Base-by-base conservation (phyloP, 2,797 vertebrate species). In the Tokudaia muenninki region DNA sequence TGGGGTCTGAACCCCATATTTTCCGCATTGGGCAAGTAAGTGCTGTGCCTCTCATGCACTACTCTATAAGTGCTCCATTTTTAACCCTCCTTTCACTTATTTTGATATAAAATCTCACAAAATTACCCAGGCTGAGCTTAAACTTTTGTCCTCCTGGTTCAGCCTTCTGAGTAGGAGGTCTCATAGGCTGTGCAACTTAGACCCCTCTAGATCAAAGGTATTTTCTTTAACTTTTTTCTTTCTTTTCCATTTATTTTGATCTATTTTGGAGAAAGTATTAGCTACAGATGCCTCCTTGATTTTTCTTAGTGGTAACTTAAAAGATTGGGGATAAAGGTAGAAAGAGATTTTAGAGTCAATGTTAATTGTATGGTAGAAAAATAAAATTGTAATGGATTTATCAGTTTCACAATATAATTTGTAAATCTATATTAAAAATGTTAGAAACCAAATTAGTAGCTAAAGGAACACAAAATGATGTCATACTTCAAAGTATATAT, bases 261-360 rank as follows among this genome's bases (percentile, higher is more conserved):
- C 61, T 82, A 5, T 74, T 92, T 95, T 57, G 50, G n/a, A 82
- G 17, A 96, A 97, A 87, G 9, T 67, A 94, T 91, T 87, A 92
- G 22, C 50, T 88, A 8, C 12, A 94, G 31, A 57, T 2, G 61
- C 24, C 29, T 94, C 14, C 21, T 87, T 91, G 74, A 81, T 87
- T 92, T 65, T 19, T 84, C 26, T 78, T 87, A 92, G 21, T 61
- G 41, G 9, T 88, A 89, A 63, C 24, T 52, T 92, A 59, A 29
- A 94, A n/a, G 89, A 94, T 29, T 37, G 61, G 31, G 17, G 50
- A 44, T 79, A 63, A 80, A 90, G 59, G 4, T 90, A 95, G 1
- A 57, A 89, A 87, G 89, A 67, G 4, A 65, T 92, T 81, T 67
- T 90, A 75, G 24, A 96, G 26, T 3, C 65, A 87, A 47, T 89